Base-by-base conservation (phyloP, 2,888 invertebrate species). In the Drosophila gaucha region DNA sequence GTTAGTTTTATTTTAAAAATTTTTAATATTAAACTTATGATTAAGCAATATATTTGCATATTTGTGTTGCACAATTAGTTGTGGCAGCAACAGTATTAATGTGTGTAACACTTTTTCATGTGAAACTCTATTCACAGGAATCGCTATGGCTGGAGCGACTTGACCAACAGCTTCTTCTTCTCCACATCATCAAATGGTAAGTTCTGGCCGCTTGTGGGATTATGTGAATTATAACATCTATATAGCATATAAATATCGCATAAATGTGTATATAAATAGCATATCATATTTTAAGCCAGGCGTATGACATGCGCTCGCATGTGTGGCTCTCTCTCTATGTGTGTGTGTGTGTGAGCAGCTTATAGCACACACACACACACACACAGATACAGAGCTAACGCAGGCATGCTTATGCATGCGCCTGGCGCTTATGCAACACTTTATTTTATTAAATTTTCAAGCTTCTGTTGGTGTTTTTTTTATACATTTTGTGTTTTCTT, bases 71-170 rank as follows among this genome's bases (percentile, higher is more conserved):
- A 41, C 64, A 75, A 76, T 70, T 68, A 38, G 38, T 44, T 67
- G 41, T 31, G 16, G 43, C 50, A 36, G 9, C 30, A 9, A 8
- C 41, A 41, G 9, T 2, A 60, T 83, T 79, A 86, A 83, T 73
- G 14, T 24, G 6, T 20, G n/a, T 22, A 16, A 43, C 44, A 50
- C 31, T 14, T 33, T 30, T 39, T 10, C 10, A 5, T 35, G 10
- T 26, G 12, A n/a, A 22, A n/a, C n/a, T n/a, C 22, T 56, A 39
- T 75, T 74, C 52, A 12, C 86, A 92, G 92, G 88, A 95, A 95
- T 90, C 93, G 94, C 74, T 95, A 93, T 89, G 95, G 95, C 65
- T 94, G 94, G 94, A 94, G 94, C 90, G 93, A 94, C 55, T 92
- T 93, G 79, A 94, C 94, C 22, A 94, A 94, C 55, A 93, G 93